Evolutionary conservation across 2,113 vertebrate species (phyloP).

Genomic region (Notechis scutatus): DNA sequence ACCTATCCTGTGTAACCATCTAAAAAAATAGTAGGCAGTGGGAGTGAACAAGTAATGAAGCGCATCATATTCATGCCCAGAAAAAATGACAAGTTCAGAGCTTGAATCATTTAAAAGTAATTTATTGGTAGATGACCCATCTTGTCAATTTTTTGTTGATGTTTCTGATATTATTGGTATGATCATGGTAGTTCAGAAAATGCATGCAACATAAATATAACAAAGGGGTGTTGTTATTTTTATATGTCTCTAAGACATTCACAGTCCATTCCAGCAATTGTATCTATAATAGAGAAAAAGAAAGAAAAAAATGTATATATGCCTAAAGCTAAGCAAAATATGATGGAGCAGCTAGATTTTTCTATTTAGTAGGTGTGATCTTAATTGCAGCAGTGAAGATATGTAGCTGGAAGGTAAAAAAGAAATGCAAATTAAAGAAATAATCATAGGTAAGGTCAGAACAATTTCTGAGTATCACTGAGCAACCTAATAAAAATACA

Average conservation of each 20-base stretch:
- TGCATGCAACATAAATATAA: not conserved
- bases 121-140: conserved; percentile 21
- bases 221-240: not conserved
- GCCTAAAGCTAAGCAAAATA: conserved; percentile 27
- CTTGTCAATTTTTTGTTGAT: conserved; percentile 20
- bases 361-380: conserved; percentile 22
- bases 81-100: conserved; percentile 16
- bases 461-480: conserved; percentile 43
- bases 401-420: conserved; percentile 45
- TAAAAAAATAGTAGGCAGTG: not conserved
- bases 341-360: conserved; percentile 18
- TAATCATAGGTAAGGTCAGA: conserved; percentile 41
- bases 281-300: conserved; percentile 17
- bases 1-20: not conserved
- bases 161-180: conserved; percentile 14
- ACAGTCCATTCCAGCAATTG: not conserved
- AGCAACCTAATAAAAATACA: conserved; percentile 45
- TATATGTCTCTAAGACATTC: not conserved
- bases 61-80: conserved; percentile 1
- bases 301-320: not conserved
- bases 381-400: conserved; percentile 45
- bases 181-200: conserved; percentile 16
- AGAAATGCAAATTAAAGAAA: conserved; percentile 47
- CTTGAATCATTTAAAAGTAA: conserved; percentile 16
- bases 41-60: not conserved